phyloP scores from a whole-genome alignment of 2,113 vertebrate species.

The Sorex fumeus region DNA sequence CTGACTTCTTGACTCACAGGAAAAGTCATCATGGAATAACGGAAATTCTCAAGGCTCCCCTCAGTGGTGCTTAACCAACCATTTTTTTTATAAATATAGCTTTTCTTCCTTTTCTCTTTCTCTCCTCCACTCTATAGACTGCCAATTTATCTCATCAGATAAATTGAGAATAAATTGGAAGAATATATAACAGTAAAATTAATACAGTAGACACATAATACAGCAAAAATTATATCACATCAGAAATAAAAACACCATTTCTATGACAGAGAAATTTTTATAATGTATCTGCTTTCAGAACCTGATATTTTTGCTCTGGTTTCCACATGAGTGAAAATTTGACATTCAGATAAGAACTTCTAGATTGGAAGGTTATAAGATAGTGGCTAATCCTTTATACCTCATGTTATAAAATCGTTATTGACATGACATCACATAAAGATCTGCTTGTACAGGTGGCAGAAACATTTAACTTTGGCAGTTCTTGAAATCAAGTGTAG shows the following conservation, averaged over 20 bases:
- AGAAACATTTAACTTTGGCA: conserved; percentile 34
- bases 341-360: conserved; percentile 43
- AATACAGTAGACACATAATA: conserved; percentile 14
- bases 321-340: conserved; percentile 43
- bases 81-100: neutral
- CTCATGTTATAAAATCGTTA: conserved; percentile 59
- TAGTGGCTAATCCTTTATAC: neutral
- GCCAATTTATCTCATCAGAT: conserved; percentile 24
- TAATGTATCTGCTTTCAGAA: neutral
- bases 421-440: conserved; percentile 43
- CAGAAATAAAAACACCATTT: conserved; percentile 16
- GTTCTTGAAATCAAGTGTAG: conserved; percentile 22
- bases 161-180: conserved; percentile 21
- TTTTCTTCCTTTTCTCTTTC: conserved; percentile 27
- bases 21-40: neutral
- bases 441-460: conserved; percentile 1
- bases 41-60: neutral
- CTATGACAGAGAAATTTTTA: neutral
- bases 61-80: neutral
- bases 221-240: neutral
- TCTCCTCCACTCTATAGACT: neutral
- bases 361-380: neutral
- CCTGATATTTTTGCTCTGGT: conserved; percentile 48
- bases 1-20: neutral
- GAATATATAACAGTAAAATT: neutral